Evolutionary conservation across 2,888 invertebrate genomes (phyloP).

Genomic region (Sarcophaga caerulescens): DNA sequence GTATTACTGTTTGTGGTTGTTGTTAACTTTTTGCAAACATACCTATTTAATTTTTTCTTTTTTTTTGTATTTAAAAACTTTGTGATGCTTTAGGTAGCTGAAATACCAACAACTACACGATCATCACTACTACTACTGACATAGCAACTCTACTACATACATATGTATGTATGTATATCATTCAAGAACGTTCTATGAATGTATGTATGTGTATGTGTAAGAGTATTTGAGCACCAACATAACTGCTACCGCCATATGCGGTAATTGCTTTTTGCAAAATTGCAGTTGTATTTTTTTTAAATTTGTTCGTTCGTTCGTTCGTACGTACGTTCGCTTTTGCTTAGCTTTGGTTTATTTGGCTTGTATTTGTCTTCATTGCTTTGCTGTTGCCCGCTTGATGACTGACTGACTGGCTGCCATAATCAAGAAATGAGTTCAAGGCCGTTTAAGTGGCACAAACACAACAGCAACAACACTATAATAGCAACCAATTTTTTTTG

Average conservation of each 20-base stretch:
- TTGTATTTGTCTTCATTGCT: constrained; percentile 4
- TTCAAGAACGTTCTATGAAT: too few relatives aligned
- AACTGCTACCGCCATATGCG: constrained; percentile 26
- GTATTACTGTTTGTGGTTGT: neutral
- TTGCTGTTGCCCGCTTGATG: constrained; percentile 10
- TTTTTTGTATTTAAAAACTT: constrained; percentile 10
- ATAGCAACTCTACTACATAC: neutral
- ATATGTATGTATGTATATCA: too few relatives aligned
- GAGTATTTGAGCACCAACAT: constrained; percentile 5
- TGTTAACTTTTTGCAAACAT: too few relatives aligned
- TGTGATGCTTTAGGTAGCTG: neutral
- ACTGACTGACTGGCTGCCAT: constrained; percentile 45
- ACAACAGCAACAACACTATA: too few relatives aligned
- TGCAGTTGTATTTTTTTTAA: constrained; percentile 21
- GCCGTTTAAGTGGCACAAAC: constrained; percentile 73
- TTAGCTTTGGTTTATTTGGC: constrained; percentile 45
- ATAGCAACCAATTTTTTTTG: too few relatives aligned
- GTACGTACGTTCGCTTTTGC: constrained; percentile 3
- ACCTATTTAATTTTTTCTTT: too few relatives aligned
- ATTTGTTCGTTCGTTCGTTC: constrained; percentile 21
- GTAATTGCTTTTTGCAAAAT: constrained; percentile 50
- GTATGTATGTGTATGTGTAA: too few relatives aligned
- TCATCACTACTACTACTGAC: neutral
- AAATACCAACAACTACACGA: constrained; percentile 25
- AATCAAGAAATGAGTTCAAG: constrained; percentile 75